Percentiles rank a stretch among this genome's conserved stretches.
Evolutionary conservation across 2,888 invertebrate genomes (phyloP).

Genomic region (Oscheius sp.): DNA sequence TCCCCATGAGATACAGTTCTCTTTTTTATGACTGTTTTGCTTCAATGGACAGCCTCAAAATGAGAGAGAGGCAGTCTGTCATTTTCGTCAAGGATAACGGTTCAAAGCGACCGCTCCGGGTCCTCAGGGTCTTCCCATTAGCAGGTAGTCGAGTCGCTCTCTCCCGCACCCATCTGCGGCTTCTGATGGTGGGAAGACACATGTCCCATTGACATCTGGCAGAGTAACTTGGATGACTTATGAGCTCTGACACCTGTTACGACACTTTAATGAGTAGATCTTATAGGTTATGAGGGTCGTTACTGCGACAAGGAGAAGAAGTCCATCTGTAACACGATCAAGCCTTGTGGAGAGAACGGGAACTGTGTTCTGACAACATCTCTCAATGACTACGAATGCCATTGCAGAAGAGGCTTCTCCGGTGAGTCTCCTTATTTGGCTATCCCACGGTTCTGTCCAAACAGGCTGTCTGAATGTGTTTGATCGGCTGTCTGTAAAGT

Average conservation of each 20-base stretch:
- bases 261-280: not conserved
- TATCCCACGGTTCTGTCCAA: constrained; percentile 36
- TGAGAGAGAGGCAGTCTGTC: constrained; percentile 4
- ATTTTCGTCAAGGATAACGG: not conserved
- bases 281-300: constrained; percentile 37
- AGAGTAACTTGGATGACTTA: constrained; percentile 21
- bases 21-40: not conserved
- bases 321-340: constrained; percentile 2
- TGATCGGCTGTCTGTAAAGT: constrained; percentile 32
- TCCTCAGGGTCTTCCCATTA: not conserved
- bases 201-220: constrained; percentile 23
- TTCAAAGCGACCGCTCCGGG: constrained; percentile 13
- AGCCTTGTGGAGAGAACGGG: constrained; percentile 31
- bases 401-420: constrained; percentile 31
- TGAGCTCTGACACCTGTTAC: constrained; percentile 27
- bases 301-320: constrained; percentile 25
- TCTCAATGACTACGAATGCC: constrained; percentile 25
- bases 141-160: not conserved
- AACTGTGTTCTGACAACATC: constrained; percentile 26
- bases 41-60: not conserved
- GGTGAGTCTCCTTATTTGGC: constrained; percentile 37
- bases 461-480: not conserved
- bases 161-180: constrained; percentile 25
- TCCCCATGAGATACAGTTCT: not conserved
- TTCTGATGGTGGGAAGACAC: constrained; percentile 21